Conservation (phyloP, 2,797 vertebrate genomes). For the Ctenochaetus hawaiiensis region DNA sequence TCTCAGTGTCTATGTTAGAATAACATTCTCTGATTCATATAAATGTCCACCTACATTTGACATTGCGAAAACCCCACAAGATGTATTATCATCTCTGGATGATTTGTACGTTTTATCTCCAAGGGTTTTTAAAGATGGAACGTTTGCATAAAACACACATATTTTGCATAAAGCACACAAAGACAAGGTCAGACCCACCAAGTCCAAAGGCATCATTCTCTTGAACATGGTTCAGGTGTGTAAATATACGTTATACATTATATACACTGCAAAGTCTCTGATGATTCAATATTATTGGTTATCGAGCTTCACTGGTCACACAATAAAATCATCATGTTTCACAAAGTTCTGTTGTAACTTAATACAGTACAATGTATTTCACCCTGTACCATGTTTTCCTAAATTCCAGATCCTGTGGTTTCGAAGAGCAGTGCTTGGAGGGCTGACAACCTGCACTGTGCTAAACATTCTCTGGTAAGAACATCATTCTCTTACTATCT, state of each 20-base stretch:
- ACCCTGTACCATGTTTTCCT: constrained; percentile 4
- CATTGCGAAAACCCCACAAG: neutral
- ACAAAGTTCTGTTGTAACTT: neutral
- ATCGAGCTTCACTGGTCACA: neutral
- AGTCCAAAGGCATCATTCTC: constrained; percentile 5
- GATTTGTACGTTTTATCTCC: constrained; percentile 28
- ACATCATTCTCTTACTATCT: neutral
- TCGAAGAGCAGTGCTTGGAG: constrained; percentile 78
- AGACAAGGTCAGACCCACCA: neutral
- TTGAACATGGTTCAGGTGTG: neutral
- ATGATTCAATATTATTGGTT: neutral
- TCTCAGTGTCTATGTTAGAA: constrained; percentile 9
- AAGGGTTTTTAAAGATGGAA: constrained; percentile 16
- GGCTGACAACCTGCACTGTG: constrained; percentile 79
- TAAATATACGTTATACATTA: neutral
- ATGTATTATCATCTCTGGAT: constrained; percentile 12
- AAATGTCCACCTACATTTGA: neutral
- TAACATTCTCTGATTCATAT: constrained; percentile 1
- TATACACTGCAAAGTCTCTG: neutral
- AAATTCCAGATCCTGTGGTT: constrained; percentile 81
- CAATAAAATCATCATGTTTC: neutral
- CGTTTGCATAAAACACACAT: constrained; percentile 5
- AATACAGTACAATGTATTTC: neutral
- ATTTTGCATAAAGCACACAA: constrained; percentile 16
- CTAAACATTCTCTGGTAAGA: constrained; percentile 85